phyloP scores from a whole-genome alignment of 2,797 vertebrate genomes.

The Erpetoichthys calabaricus region DNA sequence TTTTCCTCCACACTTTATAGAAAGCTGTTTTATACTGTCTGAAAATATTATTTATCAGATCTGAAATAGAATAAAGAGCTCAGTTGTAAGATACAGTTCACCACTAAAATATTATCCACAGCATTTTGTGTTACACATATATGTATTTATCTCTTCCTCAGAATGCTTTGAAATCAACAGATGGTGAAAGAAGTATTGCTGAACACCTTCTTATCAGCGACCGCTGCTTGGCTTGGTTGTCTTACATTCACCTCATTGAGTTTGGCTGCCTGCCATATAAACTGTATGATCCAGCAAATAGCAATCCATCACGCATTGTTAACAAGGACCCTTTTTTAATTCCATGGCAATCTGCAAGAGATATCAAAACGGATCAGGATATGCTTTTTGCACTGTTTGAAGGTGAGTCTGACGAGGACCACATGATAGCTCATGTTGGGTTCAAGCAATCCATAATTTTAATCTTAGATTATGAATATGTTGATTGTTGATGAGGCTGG shows the following conservation, averaged over 20 bases:
- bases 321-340: constrained; percentile 68
- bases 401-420: constrained; percentile 40
- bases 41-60: no score
- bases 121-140: no score
- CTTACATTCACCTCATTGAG: constrained; percentile 78
- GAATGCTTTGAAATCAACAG: constrained; percentile 59
- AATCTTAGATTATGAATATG: background rate
- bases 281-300: constrained; percentile 67
- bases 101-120: no score
- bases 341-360: constrained; percentile 60
- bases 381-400: constrained; percentile 64
- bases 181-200: constrained; percentile 40
- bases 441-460: background rate
- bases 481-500: background rate
- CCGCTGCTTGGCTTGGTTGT: constrained; percentile 78
- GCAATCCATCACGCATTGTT: constrained; percentile 65
- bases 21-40: no score
- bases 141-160: constrained; percentile 23
- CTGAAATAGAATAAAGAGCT: no score
- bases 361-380: constrained; percentile 60
- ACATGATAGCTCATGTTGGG: background rate
- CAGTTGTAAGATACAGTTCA: no score
- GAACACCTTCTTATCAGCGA: constrained; percentile 56
- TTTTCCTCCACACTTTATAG: no score
- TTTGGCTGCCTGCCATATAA: constrained; percentile 63